Evolutionary conservation across 2,797 vertebrate species (phyloP).

Genomic region (Smutsia temminckii): DNA sequence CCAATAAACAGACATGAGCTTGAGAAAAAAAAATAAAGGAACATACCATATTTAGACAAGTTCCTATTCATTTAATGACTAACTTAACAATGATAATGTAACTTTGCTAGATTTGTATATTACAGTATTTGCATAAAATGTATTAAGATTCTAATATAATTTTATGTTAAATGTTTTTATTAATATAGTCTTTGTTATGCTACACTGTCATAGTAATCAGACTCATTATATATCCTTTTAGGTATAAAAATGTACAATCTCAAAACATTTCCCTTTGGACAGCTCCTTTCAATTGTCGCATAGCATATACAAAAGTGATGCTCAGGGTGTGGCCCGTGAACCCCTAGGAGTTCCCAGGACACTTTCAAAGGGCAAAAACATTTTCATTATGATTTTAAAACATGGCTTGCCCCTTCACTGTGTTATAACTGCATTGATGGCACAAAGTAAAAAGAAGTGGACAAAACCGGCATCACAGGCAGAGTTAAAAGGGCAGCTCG

Average conservation of each 20-base stretch:
- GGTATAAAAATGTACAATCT: neutral
- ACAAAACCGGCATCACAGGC: neutral
- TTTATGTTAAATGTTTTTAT: neutral
- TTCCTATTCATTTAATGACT: neutral
- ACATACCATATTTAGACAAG: neutral
- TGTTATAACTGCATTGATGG: neutral
- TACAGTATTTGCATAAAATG: neutral
- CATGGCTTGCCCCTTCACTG: neutral
- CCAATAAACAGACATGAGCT: neutral
- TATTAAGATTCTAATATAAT: neutral
- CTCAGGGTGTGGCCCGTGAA: neutral
- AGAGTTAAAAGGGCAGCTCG: neutral
- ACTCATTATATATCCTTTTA: neutral
- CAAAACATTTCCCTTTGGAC: neutral
- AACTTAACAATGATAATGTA: neutral
- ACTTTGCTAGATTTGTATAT: neutral
- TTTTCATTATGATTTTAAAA: neutral
- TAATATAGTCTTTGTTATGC: neutral
- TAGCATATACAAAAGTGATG: neutral
- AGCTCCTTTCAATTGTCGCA: neutral
- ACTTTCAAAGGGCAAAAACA: neutral
- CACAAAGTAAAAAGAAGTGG: neutral
- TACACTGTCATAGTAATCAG: neutral
- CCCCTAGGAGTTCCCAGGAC: neutral
- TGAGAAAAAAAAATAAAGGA: neutral